These are phyloP conservation scores for Gephyroberyx darwinii DNA, from an alignment of 2,797 vertebrate genomes.

Conservation along the genomic window DNA sequence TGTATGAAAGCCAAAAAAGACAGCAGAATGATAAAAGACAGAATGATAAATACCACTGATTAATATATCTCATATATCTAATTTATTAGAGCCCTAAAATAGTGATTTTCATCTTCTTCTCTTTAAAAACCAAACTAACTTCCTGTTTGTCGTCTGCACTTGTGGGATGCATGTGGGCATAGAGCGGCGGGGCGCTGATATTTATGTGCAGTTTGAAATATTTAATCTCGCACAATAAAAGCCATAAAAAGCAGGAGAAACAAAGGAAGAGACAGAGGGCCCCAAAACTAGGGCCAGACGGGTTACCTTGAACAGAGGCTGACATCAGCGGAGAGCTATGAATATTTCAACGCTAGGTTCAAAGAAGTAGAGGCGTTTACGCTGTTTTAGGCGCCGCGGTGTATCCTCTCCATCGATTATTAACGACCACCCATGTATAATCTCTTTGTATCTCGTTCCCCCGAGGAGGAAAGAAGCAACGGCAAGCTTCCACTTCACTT, in stretches of 20 bases:
- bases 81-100: too few species aligned
- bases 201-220: conserved; percentile 31
- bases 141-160: too few species aligned
- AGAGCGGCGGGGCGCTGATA: neutral
- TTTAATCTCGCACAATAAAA: conserved; percentile 28
- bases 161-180: neutral
- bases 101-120: neutral
- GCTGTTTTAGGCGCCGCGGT: conserved; percentile 66
- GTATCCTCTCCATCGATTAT: conserved; percentile 75
- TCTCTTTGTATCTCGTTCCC: conserved; percentile 59
- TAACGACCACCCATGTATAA: conserved; percentile 70
- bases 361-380: conserved; percentile 64
- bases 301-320: conserved; percentile 55
- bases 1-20: neutral
- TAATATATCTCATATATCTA: too few species aligned
- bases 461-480: conserved; percentile 43
- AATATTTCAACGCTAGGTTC: conserved; percentile 73
- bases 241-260: neutral
- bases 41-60: neutral
- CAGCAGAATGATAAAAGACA: too few species aligned
- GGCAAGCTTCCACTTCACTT: conserved; percentile 42
- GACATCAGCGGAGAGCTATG: conserved; percentile 58
- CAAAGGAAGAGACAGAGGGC: conserved; percentile 17
- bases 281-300: conserved; percentile 41
- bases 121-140: too few species aligned